Base-by-base conservation (phyloP, 2,888 invertebrate species). In the Stramonita haemastoma region DNA sequence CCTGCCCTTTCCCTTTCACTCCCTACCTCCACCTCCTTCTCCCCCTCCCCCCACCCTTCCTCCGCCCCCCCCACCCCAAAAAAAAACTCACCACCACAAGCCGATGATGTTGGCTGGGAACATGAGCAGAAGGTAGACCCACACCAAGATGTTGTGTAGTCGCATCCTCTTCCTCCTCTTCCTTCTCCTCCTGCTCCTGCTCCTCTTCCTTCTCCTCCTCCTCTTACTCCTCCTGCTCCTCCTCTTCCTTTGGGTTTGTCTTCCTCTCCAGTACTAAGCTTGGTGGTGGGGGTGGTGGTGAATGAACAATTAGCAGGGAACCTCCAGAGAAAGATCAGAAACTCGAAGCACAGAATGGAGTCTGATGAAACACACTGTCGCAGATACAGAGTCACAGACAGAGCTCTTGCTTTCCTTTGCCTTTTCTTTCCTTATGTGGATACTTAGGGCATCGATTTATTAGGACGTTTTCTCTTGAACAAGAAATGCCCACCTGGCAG, bases 111-210 rank as follows among this genome's bases (percentile, higher is more conserved):
- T 97, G 97, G 98, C 97, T 97, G 98, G 98, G 97, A 97, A 98
- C 97, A 98, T 97, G 96, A 98, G 97, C 97, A 98, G 97, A 96
- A 98, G 97, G 96, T 97, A 98, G 96, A 98, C 97, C 96, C 97
- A 97, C 97, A 98, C 97, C 97, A 98, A 97, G 96, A 98, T 97
- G 96, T 97, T 97, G 97, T 97, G 97, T 97, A 97, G 91, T 90
- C 91, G 93, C 94, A 95, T 95, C 91, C 87, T 94, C 91, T 90
- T 66, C 66, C 26, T 26, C 26, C 66, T 66, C 66, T 13, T 26
- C 26, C 66, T 66, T 13, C 13, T 26, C 26, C 66, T 66, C 66
- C 26, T 26, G 1, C 13, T 66, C 66, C 26, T 26, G 1, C 66
- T 66, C 66, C 26, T 26, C 66, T 26, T 66, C 66, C 26, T 26